A percentile compares a stretch with the other conserved stretches of the same genome.
Conservation (phyloP, 2,113 vertebrate genomes). For the Paradisaea rubra region DNA sequence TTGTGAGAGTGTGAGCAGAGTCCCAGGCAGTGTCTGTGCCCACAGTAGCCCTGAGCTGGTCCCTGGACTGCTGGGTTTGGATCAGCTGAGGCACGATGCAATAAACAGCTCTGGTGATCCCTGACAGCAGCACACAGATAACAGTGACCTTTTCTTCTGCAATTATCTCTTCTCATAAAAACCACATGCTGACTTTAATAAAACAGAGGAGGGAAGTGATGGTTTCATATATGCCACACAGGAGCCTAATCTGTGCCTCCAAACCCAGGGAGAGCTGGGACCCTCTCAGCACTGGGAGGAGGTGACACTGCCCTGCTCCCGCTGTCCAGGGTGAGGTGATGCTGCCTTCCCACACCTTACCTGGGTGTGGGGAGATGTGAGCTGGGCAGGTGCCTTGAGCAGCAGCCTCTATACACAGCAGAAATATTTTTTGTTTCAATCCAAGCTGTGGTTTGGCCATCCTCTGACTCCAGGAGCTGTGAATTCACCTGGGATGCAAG, state of each 20-base stretch:
- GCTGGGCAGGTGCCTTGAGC: rapidly evolving
- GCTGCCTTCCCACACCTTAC: rapidly evolving
- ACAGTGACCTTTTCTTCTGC: conserved; percentile 41
- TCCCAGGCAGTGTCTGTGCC: neutral
- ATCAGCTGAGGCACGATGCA: neutral
- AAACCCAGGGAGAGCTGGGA: neutral
- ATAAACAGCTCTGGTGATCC: conserved; percentile 32
- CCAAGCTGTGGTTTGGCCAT: neutral
- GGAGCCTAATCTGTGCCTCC: neutral
- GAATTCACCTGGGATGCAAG: rapidly evolving
- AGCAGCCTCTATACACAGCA: neutral
- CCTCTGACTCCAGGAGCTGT: neutral
- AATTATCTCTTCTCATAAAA: conserved; percentile 71
- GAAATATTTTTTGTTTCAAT: neutral
- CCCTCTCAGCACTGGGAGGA: neutral
- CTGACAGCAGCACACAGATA: conserved; percentile 6
- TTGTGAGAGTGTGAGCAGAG: neutral
- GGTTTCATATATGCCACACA: neutral
- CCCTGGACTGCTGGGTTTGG: neutral
- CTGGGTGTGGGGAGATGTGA: neutral
- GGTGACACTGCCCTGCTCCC: rapidly evolving
- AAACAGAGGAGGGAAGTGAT: conserved; percentile 15
- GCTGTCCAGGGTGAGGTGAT: rapidly evolving
- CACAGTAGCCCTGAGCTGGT: neutral
- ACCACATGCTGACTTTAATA: conserved; percentile 61